Percentiles rank a stretch among this genome's conserved stretches.
These are phyloP conservation scores for Helicoverpa armigera DNA, from an alignment of 1,140 invertebrate genomes.

Conservation along the genomic window DNA sequence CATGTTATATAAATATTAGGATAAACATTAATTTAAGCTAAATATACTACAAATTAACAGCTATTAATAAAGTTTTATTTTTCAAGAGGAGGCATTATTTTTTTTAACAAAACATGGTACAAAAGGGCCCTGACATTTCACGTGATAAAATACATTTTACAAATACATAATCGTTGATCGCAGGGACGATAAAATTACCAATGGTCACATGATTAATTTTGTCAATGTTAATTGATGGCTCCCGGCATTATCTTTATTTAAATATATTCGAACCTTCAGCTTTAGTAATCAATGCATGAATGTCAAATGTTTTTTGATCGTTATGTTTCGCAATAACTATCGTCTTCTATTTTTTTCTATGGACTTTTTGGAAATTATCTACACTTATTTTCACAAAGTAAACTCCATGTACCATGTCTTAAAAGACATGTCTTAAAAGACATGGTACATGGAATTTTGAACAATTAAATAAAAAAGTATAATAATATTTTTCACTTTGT, in stretches of 20 bases:
- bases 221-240: slow-evolving; percentile 43
- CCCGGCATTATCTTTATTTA: slow-evolving; percentile 21
- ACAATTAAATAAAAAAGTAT: no score
- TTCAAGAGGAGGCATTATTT: no score
- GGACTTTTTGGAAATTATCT: neutral
- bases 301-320: slow-evolving; percentile 3
- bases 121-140: slow-evolving; percentile 40
- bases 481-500: no score
- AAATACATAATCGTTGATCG: slow-evolving; percentile 20
- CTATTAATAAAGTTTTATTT: no score
- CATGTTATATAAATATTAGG: no score
- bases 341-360: neutral
- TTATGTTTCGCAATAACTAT: neutral
- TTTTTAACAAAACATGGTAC: neutral
- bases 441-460: no score
- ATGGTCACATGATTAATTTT: slow-evolving; percentile 33
- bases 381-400: no score
- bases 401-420: neutral
- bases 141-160: slow-evolving; percentile 11
- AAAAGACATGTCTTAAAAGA: no score
- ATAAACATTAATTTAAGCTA: no score
- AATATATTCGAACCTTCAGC: slow-evolving; percentile 24
- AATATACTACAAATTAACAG: no score
- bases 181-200: slow-evolving; percentile 26
- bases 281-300: slow-evolving; percentile 12